Evolutionary conservation across 2,888 invertebrate species (phyloP).

Genomic region (Bombyx huttoni): DNA sequence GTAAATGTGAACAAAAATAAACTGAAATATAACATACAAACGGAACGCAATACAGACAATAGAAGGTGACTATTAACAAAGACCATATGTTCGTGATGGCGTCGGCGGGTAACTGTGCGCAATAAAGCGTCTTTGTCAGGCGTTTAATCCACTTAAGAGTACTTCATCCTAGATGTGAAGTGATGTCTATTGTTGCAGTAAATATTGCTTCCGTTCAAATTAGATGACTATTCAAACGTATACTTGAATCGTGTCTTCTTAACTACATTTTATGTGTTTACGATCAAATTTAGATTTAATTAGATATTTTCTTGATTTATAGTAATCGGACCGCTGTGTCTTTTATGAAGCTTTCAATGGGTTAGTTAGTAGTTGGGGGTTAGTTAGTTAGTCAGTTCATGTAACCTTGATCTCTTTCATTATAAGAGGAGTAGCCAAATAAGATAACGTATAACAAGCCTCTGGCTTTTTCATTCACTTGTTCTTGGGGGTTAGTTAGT

Average conservation of each 20-base stretch:
- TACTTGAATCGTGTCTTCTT: background rate
- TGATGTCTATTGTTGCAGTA: constrained; percentile 32
- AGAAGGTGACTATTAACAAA: constrained; percentile 32
- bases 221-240: background rate
- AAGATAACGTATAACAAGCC: too few relatives aligned
- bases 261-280: too few relatives aligned
- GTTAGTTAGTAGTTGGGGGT: too few relatives aligned
- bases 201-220: constrained; percentile 35
- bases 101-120: constrained; percentile 27
- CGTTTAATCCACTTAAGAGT: constrained; percentile 62
- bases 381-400: too few relatives aligned
- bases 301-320: too few relatives aligned
- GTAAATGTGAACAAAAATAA: constrained; percentile 13
- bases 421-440: too few relatives aligned
- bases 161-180: constrained; percentile 32
- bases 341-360: too few relatives aligned
- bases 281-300: too few relatives aligned
- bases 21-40: constrained; percentile 15
- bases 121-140: constrained; percentile 51
- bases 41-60: constrained; percentile 26
- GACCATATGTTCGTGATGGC: constrained; percentile 31
- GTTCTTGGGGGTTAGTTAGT: too few relatives aligned
- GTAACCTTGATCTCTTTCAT: too few relatives aligned
- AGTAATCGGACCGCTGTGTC: too few relatives aligned
- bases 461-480: too few relatives aligned